These are phyloP conservation scores for Limnephilus auricula DNA, from an alignment of 2,888 invertebrate genomes.

Conservation along the genomic window DNA sequence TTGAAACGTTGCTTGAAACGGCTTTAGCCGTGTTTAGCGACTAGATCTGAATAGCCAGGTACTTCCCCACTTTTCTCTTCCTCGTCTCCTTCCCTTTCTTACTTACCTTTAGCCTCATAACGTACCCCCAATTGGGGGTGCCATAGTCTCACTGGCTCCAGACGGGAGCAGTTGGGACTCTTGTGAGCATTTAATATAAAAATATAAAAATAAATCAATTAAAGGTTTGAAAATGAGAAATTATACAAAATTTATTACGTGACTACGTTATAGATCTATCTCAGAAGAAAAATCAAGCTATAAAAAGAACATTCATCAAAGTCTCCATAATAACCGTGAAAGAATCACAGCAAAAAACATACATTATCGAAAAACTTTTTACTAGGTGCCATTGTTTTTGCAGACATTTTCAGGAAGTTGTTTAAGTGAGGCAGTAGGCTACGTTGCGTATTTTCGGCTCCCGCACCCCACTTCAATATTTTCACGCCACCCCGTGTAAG, in stretches of 20 bases:
- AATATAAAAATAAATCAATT: too few species aligned
- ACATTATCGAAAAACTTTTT: not conserved
- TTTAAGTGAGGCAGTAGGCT: conserved; percentile 4
- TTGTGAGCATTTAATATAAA: too few species aligned
- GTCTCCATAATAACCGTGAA: not conserved
- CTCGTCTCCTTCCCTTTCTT: too few species aligned
- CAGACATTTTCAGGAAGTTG: not conserved
- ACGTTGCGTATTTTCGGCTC: not conserved
- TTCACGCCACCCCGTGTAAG: conserved; percentile 24
- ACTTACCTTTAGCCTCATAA: too few species aligned
- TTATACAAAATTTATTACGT: conserved; percentile 26
- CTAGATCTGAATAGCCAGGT: too few species aligned
- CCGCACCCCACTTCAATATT: not conserved
- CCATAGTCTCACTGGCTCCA: too few species aligned
- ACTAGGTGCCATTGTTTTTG: not conserved
- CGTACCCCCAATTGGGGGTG: too few species aligned
- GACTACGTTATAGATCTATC: conserved; percentile 12
- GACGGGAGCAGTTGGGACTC: too few species aligned
- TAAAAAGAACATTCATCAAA: not conserved
- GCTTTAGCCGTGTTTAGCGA: too few species aligned
- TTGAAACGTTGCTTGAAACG: too few species aligned
- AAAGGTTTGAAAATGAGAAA: too few species aligned
- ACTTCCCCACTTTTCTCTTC: too few species aligned
- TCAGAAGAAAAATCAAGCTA: not conserved
- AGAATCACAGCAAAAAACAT: not conserved